Base-by-base conservation (phyloP, 2,888 invertebrate genomes). In the Drosophila acutilabella region DNA sequence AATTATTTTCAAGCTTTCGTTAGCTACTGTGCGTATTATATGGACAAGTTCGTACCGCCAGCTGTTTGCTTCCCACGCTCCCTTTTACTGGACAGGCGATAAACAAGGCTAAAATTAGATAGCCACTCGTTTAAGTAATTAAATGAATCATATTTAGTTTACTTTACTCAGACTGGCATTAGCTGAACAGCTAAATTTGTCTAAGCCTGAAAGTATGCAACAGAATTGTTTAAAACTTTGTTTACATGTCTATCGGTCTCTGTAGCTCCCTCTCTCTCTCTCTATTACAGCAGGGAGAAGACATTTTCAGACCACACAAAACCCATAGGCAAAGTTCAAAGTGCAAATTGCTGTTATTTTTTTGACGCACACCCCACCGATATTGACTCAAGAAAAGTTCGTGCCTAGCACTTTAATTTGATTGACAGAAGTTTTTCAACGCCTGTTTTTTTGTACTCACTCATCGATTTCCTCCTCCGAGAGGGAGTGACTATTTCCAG, bases 401-500 rank as follows among this genome's bases (percentile, higher is more conserved):
- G 64, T 33, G 66, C 18, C 71, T 42, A 45, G 67, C 68, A 66
- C 53, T 58, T 76, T 50, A 66, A 76, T 71, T 61, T 64, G 48
- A 56, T 56, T 42, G 53, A 13, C 13, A 11, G 40, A 62, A 65
- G 40, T 57, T 51, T 16, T 42, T 61, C 38, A 13, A n/a, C 33
- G 36, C 41, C 18, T 36, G 60, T 44, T 26, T 18, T 36, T 64
- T 50, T 60, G 14, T 93, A 95, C 95, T 95, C 92, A 95, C 95
- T 95, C 95, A 89, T 95, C 95, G 70, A 94, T 93, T 76, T 95
- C 94, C 89, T 95, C 95, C 81, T 95, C 95, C 72, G 94, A 94
- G 89, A 95, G 93, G 72, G 95, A 95, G 62, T 89, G 83, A 75
- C 92, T 92, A 74, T 90, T 92, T 62, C 80, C 88, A 56, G 81